Conservation (phyloP, 1,140 invertebrate species). For the Eurosta solidaginis region DNA sequence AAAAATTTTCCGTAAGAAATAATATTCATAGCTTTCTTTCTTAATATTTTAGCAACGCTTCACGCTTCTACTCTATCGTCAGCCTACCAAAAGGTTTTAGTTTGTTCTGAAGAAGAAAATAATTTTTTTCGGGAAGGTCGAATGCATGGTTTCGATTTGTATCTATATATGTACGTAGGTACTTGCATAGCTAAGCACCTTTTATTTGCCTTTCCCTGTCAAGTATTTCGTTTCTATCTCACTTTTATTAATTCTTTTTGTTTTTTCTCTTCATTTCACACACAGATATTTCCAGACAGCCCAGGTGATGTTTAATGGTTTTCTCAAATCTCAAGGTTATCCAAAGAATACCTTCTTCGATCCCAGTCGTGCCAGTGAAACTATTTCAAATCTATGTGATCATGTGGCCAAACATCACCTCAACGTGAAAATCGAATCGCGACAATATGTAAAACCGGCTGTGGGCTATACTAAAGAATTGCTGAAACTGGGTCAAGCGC, state of each 20-base stretch:
- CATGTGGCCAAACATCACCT: constrained; percentile 72
- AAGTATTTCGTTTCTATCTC: not conserved
- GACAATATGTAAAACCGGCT: constrained; percentile 74
- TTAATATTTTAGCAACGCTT: too few species aligned
- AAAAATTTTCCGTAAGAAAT: too few species aligned
- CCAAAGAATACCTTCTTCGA: constrained; percentile 74
- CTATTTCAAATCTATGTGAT: constrained; percentile 69
- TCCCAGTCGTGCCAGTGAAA: constrained; percentile 69
- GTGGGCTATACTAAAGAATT: constrained; percentile 73
- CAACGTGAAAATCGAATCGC: constrained; percentile 72
- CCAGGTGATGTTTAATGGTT: constrained; percentile 75
- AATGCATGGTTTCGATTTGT: too few species aligned
- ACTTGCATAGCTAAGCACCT: not conserved
- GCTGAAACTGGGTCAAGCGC: constrained; percentile 69
- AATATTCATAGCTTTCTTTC: too few species aligned
- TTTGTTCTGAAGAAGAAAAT: too few species aligned
- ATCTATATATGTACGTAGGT: not conserved
- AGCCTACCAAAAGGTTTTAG: too few species aligned
- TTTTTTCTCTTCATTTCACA: constrained; percentile 26
- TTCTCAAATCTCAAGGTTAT: constrained; percentile 75
- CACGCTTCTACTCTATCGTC: too few species aligned
- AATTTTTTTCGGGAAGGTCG: too few species aligned
- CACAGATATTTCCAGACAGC: constrained; percentile 70
- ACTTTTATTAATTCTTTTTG: constrained; percentile 32
- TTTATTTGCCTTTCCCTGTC: not conserved